Conservation (phyloP, 2,113 vertebrate species). For the Chloropsis hardwickii region DNA sequence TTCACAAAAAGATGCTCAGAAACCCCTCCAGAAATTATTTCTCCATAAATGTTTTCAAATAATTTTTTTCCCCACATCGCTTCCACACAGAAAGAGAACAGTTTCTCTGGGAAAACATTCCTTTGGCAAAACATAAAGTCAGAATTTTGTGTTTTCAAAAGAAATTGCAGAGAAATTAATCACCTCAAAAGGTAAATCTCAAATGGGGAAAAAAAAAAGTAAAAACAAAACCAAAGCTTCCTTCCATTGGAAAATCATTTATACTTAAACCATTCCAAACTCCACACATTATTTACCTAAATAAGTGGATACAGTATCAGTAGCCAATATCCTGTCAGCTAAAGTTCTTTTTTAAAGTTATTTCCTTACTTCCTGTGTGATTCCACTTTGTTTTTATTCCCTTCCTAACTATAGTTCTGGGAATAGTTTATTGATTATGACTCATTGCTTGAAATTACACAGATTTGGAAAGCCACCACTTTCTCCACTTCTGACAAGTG, state of each 20-base stretch:
- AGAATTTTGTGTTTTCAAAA: background rate
- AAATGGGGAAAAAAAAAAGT: background rate
- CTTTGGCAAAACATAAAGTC: background rate
- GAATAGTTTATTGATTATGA: constrained; percentile 42
- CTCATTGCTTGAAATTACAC: constrained; percentile 12
- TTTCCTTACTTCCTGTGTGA: constrained; percentile 26
- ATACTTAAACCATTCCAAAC: background rate
- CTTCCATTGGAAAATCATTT: background rate
- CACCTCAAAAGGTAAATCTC: background rate
- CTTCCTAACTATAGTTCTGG: constrained; percentile 11
- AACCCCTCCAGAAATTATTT: background rate
- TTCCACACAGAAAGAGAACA: background rate
- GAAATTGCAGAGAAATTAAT: background rate
- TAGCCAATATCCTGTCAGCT: background rate
- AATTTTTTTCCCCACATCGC: background rate
- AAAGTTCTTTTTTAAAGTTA: background rate
- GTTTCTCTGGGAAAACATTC: background rate
- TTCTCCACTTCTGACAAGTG: background rate
- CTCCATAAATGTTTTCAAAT: background rate
- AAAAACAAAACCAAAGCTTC: background rate
- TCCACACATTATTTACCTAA: background rate
- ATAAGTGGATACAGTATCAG: background rate
- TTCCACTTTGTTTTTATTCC: constrained; percentile 15
- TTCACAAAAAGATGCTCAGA: background rate
- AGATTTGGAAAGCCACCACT: background rate